Evolutionary conservation across 1,140 invertebrate genomes (phyloP), one percentile per base, ranked within the genome.

Genomic region (Stratiolaelaps scimitus): DNA sequence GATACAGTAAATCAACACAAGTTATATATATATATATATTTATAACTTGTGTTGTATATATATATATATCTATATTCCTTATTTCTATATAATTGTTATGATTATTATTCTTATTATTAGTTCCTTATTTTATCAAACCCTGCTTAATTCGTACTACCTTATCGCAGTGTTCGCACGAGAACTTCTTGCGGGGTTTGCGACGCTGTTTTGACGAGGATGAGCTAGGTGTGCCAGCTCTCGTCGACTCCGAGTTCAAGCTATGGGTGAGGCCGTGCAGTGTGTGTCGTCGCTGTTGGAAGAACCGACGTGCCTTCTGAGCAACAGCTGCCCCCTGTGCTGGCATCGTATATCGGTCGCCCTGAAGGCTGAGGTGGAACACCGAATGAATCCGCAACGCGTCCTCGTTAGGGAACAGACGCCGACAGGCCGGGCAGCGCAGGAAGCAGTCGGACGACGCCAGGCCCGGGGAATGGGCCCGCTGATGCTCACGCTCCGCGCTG

Each of bases 101-200:
- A n/a, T n/a, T n/a, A n/a, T n/a, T n/a, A n/a, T n/a, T n/a, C n/a
- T n/a, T n/a, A n/a, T n/a, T n/a, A n/a, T n/a, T n/a, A n/a, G n/a
- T n/a, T n/a, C n/a, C n/a, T n/a, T n/a, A n/a, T n/a, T n/a, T n/a
- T n/a, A n/a, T n/a, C n/a, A 40, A 40, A 40, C 0, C 4, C 10
- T 40, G 5, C 34, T 40, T 10, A 40, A 6, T 40, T 40, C 4
- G 34, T 40, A n/a, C n/a, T 40, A 40, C 53, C 20, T 60, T 60
- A 34, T 60, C 53, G 53, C 53, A 60, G 53, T 60, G 53, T 26
- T 60, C 53, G 10, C 53, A 60, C 4, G 53, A 26, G 26, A 29
- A 60, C 53, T 60, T 60, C 10, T 60, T 60, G 2, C 53, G 53
- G 15, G 53, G 53, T 40, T 40, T 40, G 26, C 53, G 53, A 34